Evolutionary conservation across 2,888 invertebrate genomes (phyloP).

Genomic region (Synergus japonicus): DNA sequence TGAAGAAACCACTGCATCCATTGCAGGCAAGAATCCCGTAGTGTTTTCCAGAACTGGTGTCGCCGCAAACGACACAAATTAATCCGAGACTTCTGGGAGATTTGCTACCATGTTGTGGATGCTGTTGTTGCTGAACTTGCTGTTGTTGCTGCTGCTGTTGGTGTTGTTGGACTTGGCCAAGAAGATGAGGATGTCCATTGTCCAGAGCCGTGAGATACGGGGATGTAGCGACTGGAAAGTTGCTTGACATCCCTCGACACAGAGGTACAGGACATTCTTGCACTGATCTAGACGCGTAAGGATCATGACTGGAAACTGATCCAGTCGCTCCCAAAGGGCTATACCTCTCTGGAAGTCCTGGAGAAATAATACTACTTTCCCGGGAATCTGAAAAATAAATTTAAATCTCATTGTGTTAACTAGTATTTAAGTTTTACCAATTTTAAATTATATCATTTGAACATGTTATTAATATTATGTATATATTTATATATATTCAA

Average conservation of each 20-base stretch:
- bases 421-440: neutral
- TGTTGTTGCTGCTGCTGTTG: conserved; percentile 63
- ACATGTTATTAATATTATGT: too few species aligned
- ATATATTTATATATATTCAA: too few species aligned
- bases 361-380: conserved; percentile 75
- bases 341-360: conserved; percentile 75
- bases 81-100: conserved; percentile 84
- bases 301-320: conserved; percentile 72
- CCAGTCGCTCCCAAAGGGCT: conserved; percentile 73
- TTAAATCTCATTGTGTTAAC: conserved; percentile 22
- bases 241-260: conserved; percentile 72
- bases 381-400: conserved; percentile 69
- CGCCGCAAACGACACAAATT: conserved; percentile 97
- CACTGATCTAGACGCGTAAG: conserved; percentile 72
- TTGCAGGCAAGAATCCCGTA: conserved; percentile 99
- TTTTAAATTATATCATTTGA: neutral
- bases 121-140: conserved; percentile 60
- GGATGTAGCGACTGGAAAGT: conserved; percentile 72
- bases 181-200: conserved; percentile 73
- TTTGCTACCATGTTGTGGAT: conserved; percentile 70
- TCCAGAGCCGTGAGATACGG: conserved; percentile 74
- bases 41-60: conserved; percentile 97
- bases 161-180: conserved; percentile 67
- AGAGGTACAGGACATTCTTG: conserved; percentile 75
- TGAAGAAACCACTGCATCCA: conserved; percentile 99